phyloP scores from a whole-genome alignment of 2,797 vertebrate genomes.

The Lycodopsis pacificus region DNA sequence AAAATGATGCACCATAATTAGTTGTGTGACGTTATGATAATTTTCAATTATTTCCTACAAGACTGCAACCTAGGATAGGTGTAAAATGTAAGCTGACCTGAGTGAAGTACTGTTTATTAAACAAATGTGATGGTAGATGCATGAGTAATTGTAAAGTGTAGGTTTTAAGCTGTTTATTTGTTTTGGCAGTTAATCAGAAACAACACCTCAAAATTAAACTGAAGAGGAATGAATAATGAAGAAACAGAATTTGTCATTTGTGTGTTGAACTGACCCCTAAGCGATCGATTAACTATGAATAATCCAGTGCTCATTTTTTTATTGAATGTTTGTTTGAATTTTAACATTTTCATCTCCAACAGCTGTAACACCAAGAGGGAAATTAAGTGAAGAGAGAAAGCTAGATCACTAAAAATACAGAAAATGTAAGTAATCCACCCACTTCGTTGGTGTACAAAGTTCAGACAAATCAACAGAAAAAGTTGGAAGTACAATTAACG shows the following conservation, averaged over 20 bases:
- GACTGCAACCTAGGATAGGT: not conserved
- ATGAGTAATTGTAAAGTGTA: not conserved
- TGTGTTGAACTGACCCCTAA: not conserved
- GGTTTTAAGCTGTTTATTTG: not conserved
- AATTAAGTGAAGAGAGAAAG: not conserved
- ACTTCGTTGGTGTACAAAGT: not conserved
- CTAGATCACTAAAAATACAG: not conserved
- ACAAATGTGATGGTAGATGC: not conserved
- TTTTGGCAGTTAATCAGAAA: not conserved
- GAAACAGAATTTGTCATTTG: not conserved
- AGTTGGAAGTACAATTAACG: slow-evolving; percentile 7
- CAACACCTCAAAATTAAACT: not conserved
- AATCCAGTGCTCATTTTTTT: not conserved
- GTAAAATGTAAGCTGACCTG: not conserved
- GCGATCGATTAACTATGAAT: not conserved
- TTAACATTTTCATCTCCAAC: slow-evolving; percentile 8
- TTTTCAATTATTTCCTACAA: not conserved
- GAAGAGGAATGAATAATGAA: not conserved
- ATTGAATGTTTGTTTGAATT: not conserved
- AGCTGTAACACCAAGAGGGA: not conserved
- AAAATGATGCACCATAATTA: not conserved
- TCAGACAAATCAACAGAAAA: slow-evolving; percentile 17
- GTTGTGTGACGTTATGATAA: not conserved
- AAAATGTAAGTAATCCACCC: not conserved
- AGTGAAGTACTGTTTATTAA: not conserved